phyloP scores from a whole-genome alignment of 2,888 invertebrate genomes.

The Calephelis perditalis region DNA sequence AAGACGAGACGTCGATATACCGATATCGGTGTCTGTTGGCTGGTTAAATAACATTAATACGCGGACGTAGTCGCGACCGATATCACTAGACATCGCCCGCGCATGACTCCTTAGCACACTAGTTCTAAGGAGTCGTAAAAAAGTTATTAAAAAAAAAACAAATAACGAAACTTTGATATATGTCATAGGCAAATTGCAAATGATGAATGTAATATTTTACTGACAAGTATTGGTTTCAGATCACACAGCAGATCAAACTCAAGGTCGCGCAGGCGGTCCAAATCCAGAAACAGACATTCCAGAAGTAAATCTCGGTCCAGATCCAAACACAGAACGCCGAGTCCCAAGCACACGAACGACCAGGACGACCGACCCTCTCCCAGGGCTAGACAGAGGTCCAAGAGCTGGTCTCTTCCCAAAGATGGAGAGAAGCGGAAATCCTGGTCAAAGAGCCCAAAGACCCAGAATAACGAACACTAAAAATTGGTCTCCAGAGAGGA shows the following conservation, averaged over 20 bases:
- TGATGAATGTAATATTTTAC: no score
- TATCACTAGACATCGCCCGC: no score
- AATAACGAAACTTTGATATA: not conserved
- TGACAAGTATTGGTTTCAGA: conserved; percentile 34
- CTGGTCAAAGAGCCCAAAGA: conserved; percentile 74
- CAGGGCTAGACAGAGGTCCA: conserved; percentile 50
- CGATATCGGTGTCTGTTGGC: no score
- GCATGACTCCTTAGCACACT: no score
- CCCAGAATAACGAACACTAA: conserved; percentile 29
- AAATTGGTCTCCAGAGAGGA: not conserved
- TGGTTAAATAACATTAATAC: no score
- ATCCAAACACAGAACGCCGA: conserved; percentile 33
- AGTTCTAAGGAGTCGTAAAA: no score
- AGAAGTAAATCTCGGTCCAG: conserved; percentile 40
- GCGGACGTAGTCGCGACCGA: no score
- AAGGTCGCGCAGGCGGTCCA: conserved; percentile 43
- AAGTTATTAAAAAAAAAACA: not conserved
- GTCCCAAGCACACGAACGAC: conserved; percentile 18
- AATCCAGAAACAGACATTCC: conserved; percentile 39
- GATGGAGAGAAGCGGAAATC: conserved; percentile 64
- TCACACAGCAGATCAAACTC: conserved; percentile 55
- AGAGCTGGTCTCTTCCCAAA: conserved; percentile 80
- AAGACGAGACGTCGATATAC: no score
- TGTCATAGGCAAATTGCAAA: no score
- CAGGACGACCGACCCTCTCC: conserved; percentile 31